These are phyloP conservation scores for Myxocyprinus asiaticus DNA, from an alignment of 2,113 vertebrate species.

Conservation along the genomic window DNA sequence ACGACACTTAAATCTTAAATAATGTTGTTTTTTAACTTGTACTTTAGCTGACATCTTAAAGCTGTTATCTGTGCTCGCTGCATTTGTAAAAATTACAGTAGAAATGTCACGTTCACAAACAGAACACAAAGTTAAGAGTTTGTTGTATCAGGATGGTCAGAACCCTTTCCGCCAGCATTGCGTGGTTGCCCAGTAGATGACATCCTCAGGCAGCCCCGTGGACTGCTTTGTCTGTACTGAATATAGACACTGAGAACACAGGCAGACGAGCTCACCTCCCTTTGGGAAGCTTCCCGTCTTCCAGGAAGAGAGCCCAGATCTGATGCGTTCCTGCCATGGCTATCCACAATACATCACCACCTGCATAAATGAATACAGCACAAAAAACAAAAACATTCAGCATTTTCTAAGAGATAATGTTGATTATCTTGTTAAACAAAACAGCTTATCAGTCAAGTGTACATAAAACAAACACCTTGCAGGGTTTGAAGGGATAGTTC, in stretches of 20 bases:
- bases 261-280: conserved; percentile 78
- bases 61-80: neutral
- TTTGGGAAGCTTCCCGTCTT: conserved; percentile 86
- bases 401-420: neutral
- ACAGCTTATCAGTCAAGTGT: neutral
- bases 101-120: neutral
- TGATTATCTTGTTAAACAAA: neutral
- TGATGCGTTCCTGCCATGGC: conserved; percentile 98
- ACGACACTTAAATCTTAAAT: too few species aligned
- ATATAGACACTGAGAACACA: neutral
- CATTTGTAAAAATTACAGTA: neutral
- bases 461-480: neutral
- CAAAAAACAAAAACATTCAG: conserved; percentile 24
- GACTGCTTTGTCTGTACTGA: conserved; percentile 18
- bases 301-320: conserved; percentile 93
- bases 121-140: neutral
- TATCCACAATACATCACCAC: conserved; percentile 86
- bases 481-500: neutral
- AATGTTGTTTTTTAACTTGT: too few species aligned
- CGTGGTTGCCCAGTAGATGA: conserved; percentile 13
- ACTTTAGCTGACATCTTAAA: too few species aligned
- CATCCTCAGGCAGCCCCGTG: conserved; percentile 14
- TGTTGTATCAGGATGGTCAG: conserved; percentile 15
- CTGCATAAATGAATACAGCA: conserved; percentile 61
- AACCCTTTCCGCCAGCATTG: conserved; percentile 11